Evolutionary conservation across 2,888 invertebrate genomes (phyloP), one percentile per base, ranked within the genome.

Genomic region (Holacanthella duospinosa): DNA sequence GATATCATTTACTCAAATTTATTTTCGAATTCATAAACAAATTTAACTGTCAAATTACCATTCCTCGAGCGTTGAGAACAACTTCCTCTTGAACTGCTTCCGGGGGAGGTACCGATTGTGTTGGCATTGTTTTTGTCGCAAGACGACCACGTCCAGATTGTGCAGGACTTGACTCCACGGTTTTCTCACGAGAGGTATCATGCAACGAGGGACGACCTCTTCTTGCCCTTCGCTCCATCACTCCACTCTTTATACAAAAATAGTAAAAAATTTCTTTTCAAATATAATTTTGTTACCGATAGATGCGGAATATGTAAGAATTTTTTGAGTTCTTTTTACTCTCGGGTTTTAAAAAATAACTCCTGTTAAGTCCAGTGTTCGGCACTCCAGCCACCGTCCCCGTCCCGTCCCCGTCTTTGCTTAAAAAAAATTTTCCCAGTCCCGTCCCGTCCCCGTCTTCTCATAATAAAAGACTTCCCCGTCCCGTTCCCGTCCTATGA

Each of bases 61-160:
- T 91, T 55, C 91, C 91, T 74, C 91, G 82, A 1, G 89, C 86
- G 76, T 91, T 91, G 1, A 91, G 78, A 70, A 87, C 86, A 77
- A 88, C 87, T n/a, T 87, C 83, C 54, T 69, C 71, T 1, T 57
- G 59, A 6, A 29, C 29, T 24, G 36, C 63, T 3, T 21, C 57
- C 26, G 60, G 21, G 12, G 56, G 48, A 43, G 64, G 61, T 16
- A 59, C 27, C 16, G 55, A n/a, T 28, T 28, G 27, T 9, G 27
- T 21, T 43, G 24, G 6, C 4, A 29, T 44, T 24, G 48, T 27
- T 1, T 48, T 21, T 16, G 58, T 19, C 28, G 55, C 4, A 48
- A 9, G 4, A 9, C 48, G 6, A 16, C 48, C 48, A 21, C 48
- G 19, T 48, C 48, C 36, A 36, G 36, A 6, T 36, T 6, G 36